These are phyloP conservation scores for Nasonovia ribisnigri DNA, from an alignment of 2,888 invertebrate species.

Conservation along the genomic window DNA sequence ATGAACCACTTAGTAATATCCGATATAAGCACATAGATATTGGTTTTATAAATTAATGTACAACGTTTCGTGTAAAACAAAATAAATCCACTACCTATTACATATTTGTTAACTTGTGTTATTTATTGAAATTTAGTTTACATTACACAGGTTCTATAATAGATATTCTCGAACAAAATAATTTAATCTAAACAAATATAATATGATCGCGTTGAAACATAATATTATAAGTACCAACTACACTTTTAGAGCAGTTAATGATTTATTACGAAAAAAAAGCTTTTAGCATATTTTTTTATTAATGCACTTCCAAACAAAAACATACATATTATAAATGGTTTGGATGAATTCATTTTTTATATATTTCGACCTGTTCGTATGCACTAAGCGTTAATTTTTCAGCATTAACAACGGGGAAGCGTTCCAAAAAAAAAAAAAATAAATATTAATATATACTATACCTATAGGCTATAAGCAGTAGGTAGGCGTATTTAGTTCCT, in stretches of 20 bases:
- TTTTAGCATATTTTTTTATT: neutral
- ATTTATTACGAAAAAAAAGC: conserved; percentile 21
- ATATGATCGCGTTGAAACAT: neutral
- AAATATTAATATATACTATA: neutral
- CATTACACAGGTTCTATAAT: neutral
- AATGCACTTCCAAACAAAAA: neutral
- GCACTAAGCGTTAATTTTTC: neutral
- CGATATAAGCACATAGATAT: neutral
- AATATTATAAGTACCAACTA: neutral
- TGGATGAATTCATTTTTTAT: neutral
- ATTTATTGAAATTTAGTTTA: neutral
- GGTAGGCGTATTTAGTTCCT: conserved; percentile 23
- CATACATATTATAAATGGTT: neutral
- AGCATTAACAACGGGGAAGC: conserved; percentile 7
- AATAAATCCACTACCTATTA: conserved; percentile 28
- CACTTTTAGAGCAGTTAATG: neutral
- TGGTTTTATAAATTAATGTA: conserved; percentile 11
- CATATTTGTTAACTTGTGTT: neutral
- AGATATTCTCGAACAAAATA: neutral
- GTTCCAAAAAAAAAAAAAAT: conserved; percentile 49
- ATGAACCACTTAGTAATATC: conserved; percentile 32
- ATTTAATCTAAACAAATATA: conserved; percentile 1
- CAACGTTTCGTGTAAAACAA: neutral
- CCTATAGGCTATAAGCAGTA: neutral
- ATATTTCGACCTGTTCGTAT: neutral